A percentile compares a stretch with the other conserved stretches of the same genome.
Evolutionary conservation across 2,797 vertebrate species (phyloP).

Genomic region (Ambastaia sidthimunki): DNA sequence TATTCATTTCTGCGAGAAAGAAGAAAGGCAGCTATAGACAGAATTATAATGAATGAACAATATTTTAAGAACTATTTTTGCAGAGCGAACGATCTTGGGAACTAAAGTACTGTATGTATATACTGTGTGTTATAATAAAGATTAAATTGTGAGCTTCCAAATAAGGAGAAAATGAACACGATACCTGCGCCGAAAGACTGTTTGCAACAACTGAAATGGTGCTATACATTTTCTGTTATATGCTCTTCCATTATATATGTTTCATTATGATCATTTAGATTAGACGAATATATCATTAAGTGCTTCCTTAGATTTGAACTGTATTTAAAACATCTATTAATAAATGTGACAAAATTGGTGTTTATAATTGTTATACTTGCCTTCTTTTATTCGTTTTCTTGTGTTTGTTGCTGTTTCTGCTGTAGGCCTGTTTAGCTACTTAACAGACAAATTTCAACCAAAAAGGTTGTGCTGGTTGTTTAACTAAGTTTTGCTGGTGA

Average conservation of each 20-base stretch:
- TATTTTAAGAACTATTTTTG: slow-evolving; percentile 32
- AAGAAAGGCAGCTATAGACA: slow-evolving; percentile 21
- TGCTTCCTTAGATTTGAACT: slow-evolving; percentile 74
- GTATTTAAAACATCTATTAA: slow-evolving; percentile 64
- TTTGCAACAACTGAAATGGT: slow-evolving; percentile 73
- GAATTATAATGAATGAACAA: not conserved
- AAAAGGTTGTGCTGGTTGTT: not conserved
- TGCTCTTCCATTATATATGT: slow-evolving; percentile 58
- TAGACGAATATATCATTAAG: slow-evolving; percentile 69
- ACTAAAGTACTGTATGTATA: slow-evolving; percentile 69
- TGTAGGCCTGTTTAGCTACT: too few relatives aligned
- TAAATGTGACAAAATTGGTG: slow-evolving; percentile 75
- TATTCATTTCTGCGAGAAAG: not conserved
- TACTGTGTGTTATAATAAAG: slow-evolving; percentile 59
- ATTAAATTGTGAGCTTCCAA: slow-evolving; percentile 41
- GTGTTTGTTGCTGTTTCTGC: slow-evolving; percentile 38
- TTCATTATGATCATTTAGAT: slow-evolving; percentile 42
- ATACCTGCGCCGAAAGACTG: slow-evolving; percentile 60
- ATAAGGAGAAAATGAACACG: not conserved
- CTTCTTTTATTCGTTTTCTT: too few relatives aligned
- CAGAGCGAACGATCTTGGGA: not conserved
- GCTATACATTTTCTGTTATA: slow-evolving; percentile 72
- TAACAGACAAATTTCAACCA: too few relatives aligned
- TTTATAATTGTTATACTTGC: slow-evolving; percentile 30
- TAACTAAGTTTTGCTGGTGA: not conserved